These are phyloP conservation scores for Miopithecus talapoin DNA, from an alignment of 2,797 vertebrate genomes.

Conservation along the genomic window DNA sequence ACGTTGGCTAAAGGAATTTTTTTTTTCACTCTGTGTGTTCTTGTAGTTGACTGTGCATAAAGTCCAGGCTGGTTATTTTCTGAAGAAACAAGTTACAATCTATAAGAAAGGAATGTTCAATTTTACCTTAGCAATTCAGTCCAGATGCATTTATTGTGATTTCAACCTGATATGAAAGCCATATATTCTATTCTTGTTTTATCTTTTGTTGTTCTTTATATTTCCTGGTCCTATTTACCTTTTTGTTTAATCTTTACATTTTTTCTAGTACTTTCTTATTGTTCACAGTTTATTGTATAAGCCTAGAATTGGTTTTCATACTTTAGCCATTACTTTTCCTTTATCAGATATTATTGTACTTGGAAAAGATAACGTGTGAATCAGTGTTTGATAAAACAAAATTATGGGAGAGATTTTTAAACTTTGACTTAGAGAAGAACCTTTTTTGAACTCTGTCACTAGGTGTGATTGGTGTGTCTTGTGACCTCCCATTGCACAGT, in stretches of 20 bases:
- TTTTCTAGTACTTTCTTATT: conserved; percentile 38
- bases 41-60: background rate
- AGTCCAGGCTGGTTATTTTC: background rate
- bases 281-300: background rate
- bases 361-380: background rate
- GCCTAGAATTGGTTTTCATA: background rate
- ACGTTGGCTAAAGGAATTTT: background rate
- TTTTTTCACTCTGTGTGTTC: conserved; percentile 19
- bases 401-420: background rate
- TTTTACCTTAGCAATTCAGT: conserved; percentile 58
- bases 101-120: conserved; percentile 52
- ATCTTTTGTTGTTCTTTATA: conserved; percentile 40
- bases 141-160: conserved; percentile 48
- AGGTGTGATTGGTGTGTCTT: background rate
- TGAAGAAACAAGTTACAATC: conserved; percentile 47
- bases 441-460: background rate
- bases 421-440: background rate
- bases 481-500: background rate
- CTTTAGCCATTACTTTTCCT: background rate
- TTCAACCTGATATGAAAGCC: conserved; percentile 20
- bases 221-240: conserved; percentile 31
- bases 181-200: conserved; percentile 37
- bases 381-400: background rate
- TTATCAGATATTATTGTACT: background rate
- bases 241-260: conserved; percentile 5